A percentile compares a stretch with the other conserved stretches of the same genome.
These are phyloP conservation scores for Drosophila atroscutellata DNA, from an alignment of 2,888 invertebrate species.

Conservation along the genomic window DNA sequence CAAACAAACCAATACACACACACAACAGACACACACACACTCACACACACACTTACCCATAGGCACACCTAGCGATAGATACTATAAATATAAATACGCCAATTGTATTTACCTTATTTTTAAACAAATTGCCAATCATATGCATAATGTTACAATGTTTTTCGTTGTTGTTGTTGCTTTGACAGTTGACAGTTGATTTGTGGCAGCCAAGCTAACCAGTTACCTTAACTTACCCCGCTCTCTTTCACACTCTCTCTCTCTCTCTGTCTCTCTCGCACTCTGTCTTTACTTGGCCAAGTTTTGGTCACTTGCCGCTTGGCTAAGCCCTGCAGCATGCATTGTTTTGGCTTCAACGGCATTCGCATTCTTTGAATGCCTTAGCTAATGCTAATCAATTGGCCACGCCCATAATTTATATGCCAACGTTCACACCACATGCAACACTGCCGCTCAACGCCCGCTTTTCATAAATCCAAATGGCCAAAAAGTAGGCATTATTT, in stretches of 20 bases:
- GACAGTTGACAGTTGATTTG: slow-evolving; percentile 24
- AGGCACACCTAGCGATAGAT: slow-evolving; percentile 3
- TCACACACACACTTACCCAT: slow-evolving; percentile 9
- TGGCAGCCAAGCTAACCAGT: not conserved
- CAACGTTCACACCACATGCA: not conserved
- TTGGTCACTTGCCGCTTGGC: slow-evolving; percentile 52
- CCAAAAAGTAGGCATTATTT: not conserved
- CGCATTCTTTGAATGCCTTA: slow-evolving; percentile 28
- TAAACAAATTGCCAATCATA: slow-evolving; percentile 66
- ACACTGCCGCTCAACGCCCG: not conserved
- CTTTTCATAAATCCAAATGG: not conserved
- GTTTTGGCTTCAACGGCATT: slow-evolving; percentile 53
- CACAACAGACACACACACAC: slow-evolving; percentile 10
- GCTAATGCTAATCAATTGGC: slow-evolving; percentile 12
- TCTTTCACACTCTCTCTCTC: not conserved
- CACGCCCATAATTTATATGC: slow-evolving; percentile 28
- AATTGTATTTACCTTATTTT: slow-evolving; percentile 56
- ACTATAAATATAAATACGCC: not conserved
- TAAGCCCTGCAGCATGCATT: slow-evolving; percentile 43
- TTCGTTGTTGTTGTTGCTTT: slow-evolving; percentile 17
- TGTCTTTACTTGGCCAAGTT: slow-evolving; percentile 53
- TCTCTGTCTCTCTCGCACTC: not conserved
- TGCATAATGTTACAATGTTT: slow-evolving; percentile 14
- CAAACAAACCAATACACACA: slow-evolving; percentile 58
- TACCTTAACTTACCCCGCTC: not conserved